A percentile compares a stretch with the other conserved stretches of the same genome.
Evolutionary conservation across 2,888 invertebrate species (phyloP).

Genomic region (Melinaea menophilus): DNA sequence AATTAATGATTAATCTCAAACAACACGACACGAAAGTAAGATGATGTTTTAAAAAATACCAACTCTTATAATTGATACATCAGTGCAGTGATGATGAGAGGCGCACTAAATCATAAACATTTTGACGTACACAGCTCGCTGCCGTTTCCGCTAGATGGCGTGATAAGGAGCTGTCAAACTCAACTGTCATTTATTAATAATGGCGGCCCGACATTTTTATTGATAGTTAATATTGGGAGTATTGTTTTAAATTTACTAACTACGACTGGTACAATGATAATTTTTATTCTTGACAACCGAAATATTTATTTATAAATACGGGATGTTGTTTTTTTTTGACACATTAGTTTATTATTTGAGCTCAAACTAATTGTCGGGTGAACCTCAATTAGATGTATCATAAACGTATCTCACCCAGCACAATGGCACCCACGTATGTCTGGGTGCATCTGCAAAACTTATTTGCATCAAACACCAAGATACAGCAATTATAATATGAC

Average conservation of each 20-base stretch:
- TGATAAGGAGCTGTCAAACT: conserved; percentile 73
- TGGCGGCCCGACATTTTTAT: conserved; percentile 54
- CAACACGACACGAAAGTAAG: conserved; percentile 73
- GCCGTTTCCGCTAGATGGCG: conserved; percentile 71
- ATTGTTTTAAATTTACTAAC: not conserved
- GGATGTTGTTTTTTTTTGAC: not conserved
- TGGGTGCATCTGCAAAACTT: conserved; percentile 56
- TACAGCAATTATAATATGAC: conserved; percentile 46
- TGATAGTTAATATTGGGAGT: conserved; percentile 44
- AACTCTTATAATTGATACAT: conserved; percentile 74
- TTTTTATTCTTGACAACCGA: not conserved
- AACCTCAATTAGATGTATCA: conserved; percentile 50
- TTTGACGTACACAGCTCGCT: conserved; percentile 71
- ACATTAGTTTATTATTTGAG: not conserved
- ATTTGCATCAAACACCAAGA: conserved; percentile 62
- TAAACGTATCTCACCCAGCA: conserved; percentile 52
- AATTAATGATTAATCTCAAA: conserved; percentile 73
- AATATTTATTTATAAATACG: too few relatives aligned
- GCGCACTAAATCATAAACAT: conserved; percentile 75
- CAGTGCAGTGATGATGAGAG: conserved; percentile 69
- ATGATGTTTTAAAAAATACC: conserved; percentile 72
- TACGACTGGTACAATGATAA: not conserved
- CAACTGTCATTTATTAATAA: conserved; percentile 75
- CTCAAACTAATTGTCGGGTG: conserved; percentile 16
- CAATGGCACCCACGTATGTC: conserved; percentile 75